Conservation (phyloP, 1,140 invertebrate species). For the Diprion similis region DNA sequence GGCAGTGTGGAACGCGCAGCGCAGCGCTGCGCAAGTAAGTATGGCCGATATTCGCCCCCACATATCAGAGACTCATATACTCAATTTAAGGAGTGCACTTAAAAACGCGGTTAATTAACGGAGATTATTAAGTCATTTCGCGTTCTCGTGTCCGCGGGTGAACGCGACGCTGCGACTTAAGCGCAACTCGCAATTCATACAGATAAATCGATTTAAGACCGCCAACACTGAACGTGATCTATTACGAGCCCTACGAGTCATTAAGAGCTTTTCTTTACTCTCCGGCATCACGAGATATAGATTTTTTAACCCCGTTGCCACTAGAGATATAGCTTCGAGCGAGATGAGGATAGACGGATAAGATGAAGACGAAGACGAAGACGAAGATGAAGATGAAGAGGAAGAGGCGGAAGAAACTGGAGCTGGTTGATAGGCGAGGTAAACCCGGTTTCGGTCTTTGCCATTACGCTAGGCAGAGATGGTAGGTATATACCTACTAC, state of each 20-base stretch:
- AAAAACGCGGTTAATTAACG: too few relatives aligned
- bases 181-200: too few relatives aligned
- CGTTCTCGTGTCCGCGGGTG: too few relatives aligned
- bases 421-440: neutral
- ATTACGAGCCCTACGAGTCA: too few relatives aligned
- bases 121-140: neutral
- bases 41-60: neutral
- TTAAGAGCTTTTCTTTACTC: too few relatives aligned
- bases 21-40: neutral
- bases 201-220: too few relatives aligned
- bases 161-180: too few relatives aligned
- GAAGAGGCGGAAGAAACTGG: slow-evolving; percentile 23
- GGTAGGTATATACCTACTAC: slow-evolving; percentile 20
- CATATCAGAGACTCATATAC: neutral
- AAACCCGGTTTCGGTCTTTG: neutral
- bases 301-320: neutral
- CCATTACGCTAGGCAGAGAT: too few relatives aligned
- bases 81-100: too few relatives aligned
- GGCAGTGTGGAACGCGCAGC: neutral
- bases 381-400: slow-evolving; percentile 19
- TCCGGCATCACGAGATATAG: too few relatives aligned
- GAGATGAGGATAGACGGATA: slow-evolving; percentile 16
- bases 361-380: slow-evolving; percentile 27
- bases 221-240: too few relatives aligned
- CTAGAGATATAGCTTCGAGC: neutral